Evolutionary conservation across 2,888 invertebrate genomes (phyloP), one percentile per base, ranked within the genome.

Genomic region (Serrognathus titanus): DNA sequence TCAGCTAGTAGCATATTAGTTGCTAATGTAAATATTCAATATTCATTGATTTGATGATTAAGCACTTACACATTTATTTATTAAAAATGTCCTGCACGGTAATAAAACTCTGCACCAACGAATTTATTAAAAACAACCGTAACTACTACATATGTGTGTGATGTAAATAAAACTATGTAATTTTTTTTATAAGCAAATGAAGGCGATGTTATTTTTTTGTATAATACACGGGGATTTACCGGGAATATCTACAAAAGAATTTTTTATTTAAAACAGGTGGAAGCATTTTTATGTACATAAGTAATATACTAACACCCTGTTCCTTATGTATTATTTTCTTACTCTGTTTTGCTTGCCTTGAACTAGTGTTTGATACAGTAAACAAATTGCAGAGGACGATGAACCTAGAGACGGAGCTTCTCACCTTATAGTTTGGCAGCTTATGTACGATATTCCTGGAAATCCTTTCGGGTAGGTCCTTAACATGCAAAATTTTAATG

Each of bases 341-440:
- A 24, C 31, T 56, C 38, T 35, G 13, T 52, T n/a, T 31, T 36
- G 37, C 37, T 12, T 40, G 51, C 39, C 52, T 49, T 43, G 38
- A 47, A 56, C 50, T 38, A 51, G 48, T 48, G 11, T 43, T 48
- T 56, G 46, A 57, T 57, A 48, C 56, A 39, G 50, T 53, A 40
- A 64, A 64, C 24, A 67, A n/a, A 76, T 78, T 78, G 57, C 84
- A 92, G 92, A 91, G 82, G 92, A 92, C 82, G 90, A 90, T 83
- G 94, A 94, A 83, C 87, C 88, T 75, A 87, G 88, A 81, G 94
- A 94, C 82, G 87, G 89, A 79, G 92, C 92, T 78, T 91, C 92
- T 82, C 94, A 94, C 85, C 89, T 94, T 81, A 89, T 93, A 82
- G 89, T 93, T 81, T 94, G 94, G 94, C 91, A 92, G 86, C 86